Conservation (phyloP, 2,113 vertebrate species). For the Pollimyrus isidori region DNA sequence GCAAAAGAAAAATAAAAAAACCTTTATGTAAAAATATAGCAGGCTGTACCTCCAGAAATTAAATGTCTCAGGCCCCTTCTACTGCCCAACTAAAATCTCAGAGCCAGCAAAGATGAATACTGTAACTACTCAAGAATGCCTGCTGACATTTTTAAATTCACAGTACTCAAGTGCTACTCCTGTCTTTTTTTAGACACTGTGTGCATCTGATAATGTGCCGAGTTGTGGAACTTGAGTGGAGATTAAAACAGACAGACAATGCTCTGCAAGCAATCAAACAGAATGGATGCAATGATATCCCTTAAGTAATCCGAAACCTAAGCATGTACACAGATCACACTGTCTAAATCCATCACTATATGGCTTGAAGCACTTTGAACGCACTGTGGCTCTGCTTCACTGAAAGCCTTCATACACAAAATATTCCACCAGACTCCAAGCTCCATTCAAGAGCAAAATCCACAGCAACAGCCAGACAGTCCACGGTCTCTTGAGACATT, state of each 20-base stretch:
- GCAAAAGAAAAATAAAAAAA: background rate
- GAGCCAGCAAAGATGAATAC: background rate
- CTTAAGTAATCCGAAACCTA: constrained; percentile 4
- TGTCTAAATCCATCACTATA: background rate
- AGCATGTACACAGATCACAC: background rate
- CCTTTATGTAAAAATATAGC: constrained; percentile 14
- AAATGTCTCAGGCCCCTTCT: too few species aligned
- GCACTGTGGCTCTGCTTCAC: background rate
- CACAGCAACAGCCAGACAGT: background rate
- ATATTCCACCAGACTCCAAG: background rate
- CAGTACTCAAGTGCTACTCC: background rate
- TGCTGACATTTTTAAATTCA: background rate
- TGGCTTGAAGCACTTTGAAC: background rate
- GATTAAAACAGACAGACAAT: constrained; percentile 12
- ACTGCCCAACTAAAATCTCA: background rate
- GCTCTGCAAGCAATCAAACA: constrained; percentile 3
- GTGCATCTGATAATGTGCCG: background rate
- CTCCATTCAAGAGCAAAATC: constrained; percentile 4
- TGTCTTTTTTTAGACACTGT: background rate
- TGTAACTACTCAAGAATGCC: background rate
- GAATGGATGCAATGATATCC: background rate
- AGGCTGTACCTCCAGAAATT: background rate
- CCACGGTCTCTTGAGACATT: background rate
- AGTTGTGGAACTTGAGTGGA: constrained; percentile 3
- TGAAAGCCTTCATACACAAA: background rate